phyloP scores from a whole-genome alignment of 2,113 vertebrate species.

The Nothoprocta perdicaria region DNA sequence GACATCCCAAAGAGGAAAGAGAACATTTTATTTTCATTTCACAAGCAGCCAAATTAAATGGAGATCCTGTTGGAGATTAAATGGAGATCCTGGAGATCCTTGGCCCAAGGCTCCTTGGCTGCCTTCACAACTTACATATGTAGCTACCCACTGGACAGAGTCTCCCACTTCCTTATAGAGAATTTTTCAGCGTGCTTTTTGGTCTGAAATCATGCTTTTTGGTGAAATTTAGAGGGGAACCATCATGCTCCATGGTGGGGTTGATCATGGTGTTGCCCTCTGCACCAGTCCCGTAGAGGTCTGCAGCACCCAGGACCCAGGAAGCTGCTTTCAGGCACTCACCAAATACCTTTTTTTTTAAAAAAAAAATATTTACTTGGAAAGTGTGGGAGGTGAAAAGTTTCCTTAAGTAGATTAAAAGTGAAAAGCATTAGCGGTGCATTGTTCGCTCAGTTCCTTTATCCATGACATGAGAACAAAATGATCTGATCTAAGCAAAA shows the following conservation, averaged over 20 bases:
- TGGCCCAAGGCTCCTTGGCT: background rate
- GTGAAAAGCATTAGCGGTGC: background rate
- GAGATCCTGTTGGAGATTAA: background rate
- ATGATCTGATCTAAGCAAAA: conserved; percentile 56
- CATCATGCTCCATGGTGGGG: background rate
- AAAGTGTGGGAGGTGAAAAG: conserved; percentile 29
- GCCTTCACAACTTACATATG: too few species aligned
- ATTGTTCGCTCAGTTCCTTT: conserved; percentile 51
- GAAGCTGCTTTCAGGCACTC: background rate
- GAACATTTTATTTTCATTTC: background rate
- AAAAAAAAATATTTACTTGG: background rate
- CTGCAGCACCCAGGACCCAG: background rate
- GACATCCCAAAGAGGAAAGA: background rate
- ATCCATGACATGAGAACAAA: conserved; percentile 46
- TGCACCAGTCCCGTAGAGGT: too few species aligned
- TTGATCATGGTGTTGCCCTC: too few species aligned
- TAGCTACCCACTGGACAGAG: background rate
- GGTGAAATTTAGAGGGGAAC: background rate
- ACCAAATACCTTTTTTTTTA: background rate
- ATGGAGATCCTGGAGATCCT: background rate
- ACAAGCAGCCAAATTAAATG: background rate
- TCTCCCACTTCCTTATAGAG: background rate
- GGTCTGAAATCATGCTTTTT: background rate
- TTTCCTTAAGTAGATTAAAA: conserved; percentile 20
- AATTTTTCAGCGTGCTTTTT: background rate